phyloP scores from a whole-genome alignment of 2,888 invertebrate species.

The Rhabditoides inermis region DNA sequence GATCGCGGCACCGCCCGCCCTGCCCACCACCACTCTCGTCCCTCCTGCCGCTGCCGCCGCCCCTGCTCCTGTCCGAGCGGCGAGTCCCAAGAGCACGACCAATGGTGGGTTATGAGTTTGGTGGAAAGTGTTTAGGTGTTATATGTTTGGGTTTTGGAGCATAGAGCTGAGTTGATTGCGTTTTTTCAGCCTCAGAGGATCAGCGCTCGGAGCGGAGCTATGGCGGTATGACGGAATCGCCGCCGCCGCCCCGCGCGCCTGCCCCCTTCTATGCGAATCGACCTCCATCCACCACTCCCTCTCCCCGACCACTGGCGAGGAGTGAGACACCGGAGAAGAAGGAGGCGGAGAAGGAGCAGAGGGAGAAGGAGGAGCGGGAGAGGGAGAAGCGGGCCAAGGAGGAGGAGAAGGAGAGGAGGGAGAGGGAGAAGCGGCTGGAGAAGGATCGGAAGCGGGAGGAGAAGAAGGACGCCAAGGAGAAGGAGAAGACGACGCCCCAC shows the following conservation, averaged over 20 bases:
- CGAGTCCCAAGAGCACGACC: no score
- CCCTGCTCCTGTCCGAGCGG: no score
- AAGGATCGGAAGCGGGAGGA: background rate
- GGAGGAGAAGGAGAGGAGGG: background rate
- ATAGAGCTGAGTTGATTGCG: background rate
- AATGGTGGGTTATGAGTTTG: no score
- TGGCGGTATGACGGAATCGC: background rate
- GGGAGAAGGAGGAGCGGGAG: background rate
- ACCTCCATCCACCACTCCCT: constrained; percentile 4
- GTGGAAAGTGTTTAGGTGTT: no score
- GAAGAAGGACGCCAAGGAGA: background rate
- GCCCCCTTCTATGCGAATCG: no score
- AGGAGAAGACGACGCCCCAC: no score
- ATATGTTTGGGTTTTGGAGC: no score
- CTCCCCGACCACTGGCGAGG: background rate
- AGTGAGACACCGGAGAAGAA: background rate
- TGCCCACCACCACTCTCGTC: no score
- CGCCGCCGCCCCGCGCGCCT: background rate
- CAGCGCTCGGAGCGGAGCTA: background rate
- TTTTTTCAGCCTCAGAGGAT: constrained; percentile 1
- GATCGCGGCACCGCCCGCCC: no score
- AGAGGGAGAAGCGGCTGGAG: background rate
- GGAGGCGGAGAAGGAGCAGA: constrained; percentile 2
- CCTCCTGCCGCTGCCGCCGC: no score
- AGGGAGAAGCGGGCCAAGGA: background rate